Evolutionary conservation across 1,140 invertebrate genomes (phyloP).

Genomic region (Metopolophium dirhodum): DNA sequence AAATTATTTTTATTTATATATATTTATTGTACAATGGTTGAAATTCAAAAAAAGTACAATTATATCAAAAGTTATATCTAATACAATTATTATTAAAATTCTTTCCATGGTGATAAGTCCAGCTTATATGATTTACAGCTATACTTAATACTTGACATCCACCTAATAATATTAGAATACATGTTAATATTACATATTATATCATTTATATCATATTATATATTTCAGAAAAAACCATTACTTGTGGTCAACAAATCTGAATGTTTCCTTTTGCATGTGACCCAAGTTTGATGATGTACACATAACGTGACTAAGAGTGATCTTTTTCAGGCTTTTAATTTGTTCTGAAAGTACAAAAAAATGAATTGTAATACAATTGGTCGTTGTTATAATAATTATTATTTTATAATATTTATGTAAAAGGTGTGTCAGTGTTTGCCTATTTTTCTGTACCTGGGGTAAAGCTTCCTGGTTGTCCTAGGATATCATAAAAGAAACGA

Average conservation of each 20-base stretch:
- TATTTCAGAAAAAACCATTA: background rate
- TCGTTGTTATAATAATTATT: background rate
- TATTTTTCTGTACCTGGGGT: slow-evolving; percentile 68
- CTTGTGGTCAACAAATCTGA: slow-evolving; percentile 40
- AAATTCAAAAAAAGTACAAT: background rate
- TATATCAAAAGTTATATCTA: background rate
- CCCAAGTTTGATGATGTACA: slow-evolving; percentile 13
- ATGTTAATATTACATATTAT: background rate
- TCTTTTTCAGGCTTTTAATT: background rate
- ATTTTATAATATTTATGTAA: background rate
- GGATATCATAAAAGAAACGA: slow-evolving; percentile 82
- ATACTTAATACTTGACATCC: slow-evolving; percentile 20
- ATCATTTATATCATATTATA: background rate
- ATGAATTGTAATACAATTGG: background rate
- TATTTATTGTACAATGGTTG: background rate
- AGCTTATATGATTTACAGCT: slow-evolving; percentile 1
- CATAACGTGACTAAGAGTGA: slow-evolving; percentile 40
- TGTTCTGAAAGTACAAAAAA: background rate
- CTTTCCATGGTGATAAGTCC: slow-evolving; percentile 27
- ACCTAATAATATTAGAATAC: background rate
- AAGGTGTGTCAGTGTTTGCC: background rate
- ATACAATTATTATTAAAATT: background rate
- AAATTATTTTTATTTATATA: background rate
- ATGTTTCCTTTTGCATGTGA: slow-evolving; percentile 15
- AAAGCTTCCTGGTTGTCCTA: slow-evolving; percentile 71